Base-by-base conservation (phyloP, 2,113 vertebrate genomes). In the Hippocampus mohnikei region DNA sequence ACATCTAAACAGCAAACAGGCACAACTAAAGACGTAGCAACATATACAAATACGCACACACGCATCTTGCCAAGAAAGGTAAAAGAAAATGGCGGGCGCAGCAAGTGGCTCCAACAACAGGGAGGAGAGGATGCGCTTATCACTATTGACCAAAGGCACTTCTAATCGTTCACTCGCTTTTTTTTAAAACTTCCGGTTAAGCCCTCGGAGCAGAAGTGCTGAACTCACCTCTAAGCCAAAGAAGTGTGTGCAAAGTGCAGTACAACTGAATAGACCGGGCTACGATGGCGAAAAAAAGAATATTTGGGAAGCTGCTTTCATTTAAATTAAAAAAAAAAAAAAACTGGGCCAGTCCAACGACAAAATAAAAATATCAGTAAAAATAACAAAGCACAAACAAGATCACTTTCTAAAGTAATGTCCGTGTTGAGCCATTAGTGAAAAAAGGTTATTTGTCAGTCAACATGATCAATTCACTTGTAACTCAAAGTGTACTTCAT, bases 181-280 rank as follows among this genome's bases (percentile, higher is more conserved):
- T 40, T 40, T 62, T 42, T 63, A n/a, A n/a, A n/a, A n/a, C n/a
- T 63, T 63, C 41, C 62, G 71, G 81, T 65, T 37, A 48, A 74
- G 85, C 79, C 76, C 77, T 89, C 80, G 44, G 37, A 56, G 67
- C 66, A 76, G 61, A 85, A 82, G 75, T 82, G 71, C 70, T 67
- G 60, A 76, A 50, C 53, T 74, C 73, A 73, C 73, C 56, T 73
- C 74, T 29, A 29, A 9, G 78, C 83, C 82, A 81, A 84, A 65
- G 76, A 87, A 86, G 71, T 87, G 84, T 88, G 87, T 88, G 85
- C 85, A 88, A 88, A 83, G 71, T 78, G 82, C 79, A 78, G 78
- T 78, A 82, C 77, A 62, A 70, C 27, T 78, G 81, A 81, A 84
- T 83, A 40, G 13, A 77, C 78, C 80, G 82, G 69, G 79, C 76